Percentiles rank a stretch among this genome's conserved stretches.
These are phyloP conservation scores for Upupa epops DNA, from an alignment of 2,113 vertebrate genomes.

Conservation along the genomic window DNA sequence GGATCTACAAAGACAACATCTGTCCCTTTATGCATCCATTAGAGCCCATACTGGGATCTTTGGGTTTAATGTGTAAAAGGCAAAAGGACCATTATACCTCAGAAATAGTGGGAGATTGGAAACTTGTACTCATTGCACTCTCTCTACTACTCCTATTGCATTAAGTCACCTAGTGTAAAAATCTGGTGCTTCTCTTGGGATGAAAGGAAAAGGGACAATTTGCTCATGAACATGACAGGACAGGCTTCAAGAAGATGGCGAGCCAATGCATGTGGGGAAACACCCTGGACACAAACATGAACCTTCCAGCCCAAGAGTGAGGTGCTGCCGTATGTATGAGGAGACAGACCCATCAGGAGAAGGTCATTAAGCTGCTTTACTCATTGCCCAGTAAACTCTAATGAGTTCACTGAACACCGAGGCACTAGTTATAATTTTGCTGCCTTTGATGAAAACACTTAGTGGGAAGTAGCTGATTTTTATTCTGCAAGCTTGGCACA, in stretches of 20 bases:
- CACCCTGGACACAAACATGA: accelerated
- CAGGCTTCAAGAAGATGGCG: background rate
- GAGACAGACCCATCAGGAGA: background rate
- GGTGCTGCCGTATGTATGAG: background rate
- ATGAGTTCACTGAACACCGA: background rate
- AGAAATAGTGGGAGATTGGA: accelerated
- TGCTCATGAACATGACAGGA: background rate
- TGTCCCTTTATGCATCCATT: background rate
- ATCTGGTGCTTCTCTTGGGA: background rate
- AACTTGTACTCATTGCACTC: background rate
- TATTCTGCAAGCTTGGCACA: background rate
- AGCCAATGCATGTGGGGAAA: background rate
- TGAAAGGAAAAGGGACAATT: background rate
- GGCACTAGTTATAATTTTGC: background rate
- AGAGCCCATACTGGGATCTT: background rate
- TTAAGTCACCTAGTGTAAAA: background rate
- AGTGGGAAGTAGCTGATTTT: background rate
- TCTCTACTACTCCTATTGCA: background rate
- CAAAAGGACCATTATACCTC: background rate
- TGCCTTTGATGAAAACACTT: constrained; percentile 32
- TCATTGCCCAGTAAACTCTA: constrained; percentile 19
- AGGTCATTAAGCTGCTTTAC: background rate
- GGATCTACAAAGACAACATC: background rate
- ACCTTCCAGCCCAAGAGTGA: background rate
- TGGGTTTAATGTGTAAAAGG: too few species aligned